Evolutionary conservation across 1,140 invertebrate species (phyloP).

Genomic region (Drosophila serrata): DNA sequence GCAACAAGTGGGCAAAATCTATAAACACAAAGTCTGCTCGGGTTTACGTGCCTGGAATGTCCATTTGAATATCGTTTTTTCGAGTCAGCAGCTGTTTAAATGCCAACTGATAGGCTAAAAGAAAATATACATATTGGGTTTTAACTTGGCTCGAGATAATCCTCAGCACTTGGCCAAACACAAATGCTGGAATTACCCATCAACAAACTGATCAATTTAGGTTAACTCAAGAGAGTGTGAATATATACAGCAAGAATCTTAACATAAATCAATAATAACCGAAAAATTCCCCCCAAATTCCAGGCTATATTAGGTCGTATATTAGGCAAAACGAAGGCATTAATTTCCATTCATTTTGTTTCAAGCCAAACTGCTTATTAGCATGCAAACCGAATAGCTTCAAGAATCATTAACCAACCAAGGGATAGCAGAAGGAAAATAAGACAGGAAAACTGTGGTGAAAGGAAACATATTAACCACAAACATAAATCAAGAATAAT

Average conservation of each 20-base stretch:
- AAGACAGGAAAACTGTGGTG: background rate
- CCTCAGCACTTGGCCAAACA: slow-evolving; percentile 72
- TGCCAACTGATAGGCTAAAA: slow-evolving; percentile 61
- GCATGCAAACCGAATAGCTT: slow-evolving; percentile 52
- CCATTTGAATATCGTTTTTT: slow-evolving; percentile 57
- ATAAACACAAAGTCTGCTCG: slow-evolving; percentile 37
- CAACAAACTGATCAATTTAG: slow-evolving; percentile 46
- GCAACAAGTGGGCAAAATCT: slow-evolving; percentile 66
- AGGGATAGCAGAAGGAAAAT: slow-evolving; percentile 16
- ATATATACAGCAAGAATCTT: slow-evolving; percentile 15
- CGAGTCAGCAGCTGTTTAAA: slow-evolving; percentile 72
- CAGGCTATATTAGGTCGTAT: slow-evolving; percentile 30
- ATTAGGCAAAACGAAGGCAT: slow-evolving; percentile 45
- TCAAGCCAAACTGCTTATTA: slow-evolving; percentile 50
- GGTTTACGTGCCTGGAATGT: slow-evolving; percentile 66
- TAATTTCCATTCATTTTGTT: slow-evolving; percentile 51
- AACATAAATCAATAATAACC: slow-evolving; percentile 59
- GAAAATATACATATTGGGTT: slow-evolving; percentile 17
- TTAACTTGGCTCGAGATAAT: slow-evolving; percentile 26
- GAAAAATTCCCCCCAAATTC: no score
- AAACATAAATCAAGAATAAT: slow-evolving; percentile 17
- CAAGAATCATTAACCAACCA: slow-evolving; percentile 41
- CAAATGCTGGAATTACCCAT: slow-evolving; percentile 56
- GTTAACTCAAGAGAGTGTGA: slow-evolving; percentile 43
- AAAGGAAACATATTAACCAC: slow-evolving; percentile 5